phyloP scores from a whole-genome alignment of 2,797 vertebrate genomes.

The Megaceryle alcyon region DNA sequence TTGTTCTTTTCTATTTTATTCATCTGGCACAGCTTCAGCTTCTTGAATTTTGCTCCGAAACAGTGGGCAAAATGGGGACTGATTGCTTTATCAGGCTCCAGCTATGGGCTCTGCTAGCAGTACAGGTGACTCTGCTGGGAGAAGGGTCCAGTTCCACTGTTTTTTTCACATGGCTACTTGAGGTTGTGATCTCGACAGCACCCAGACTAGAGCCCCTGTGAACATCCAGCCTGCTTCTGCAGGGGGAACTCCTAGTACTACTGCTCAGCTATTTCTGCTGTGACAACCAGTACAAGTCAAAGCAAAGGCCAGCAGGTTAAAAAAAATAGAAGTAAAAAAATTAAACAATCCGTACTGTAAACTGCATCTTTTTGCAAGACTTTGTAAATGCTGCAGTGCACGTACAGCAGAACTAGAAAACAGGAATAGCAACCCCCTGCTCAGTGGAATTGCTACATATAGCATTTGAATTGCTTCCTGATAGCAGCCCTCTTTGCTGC shows the following conservation, averaged over 20 bases:
- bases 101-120: background rate
- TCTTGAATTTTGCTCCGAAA: slow-evolving; percentile 7
- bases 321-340: background rate
- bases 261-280: background rate
- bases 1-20: background rate
- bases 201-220: background rate
- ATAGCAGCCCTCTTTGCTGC: background rate
- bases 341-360: background rate
- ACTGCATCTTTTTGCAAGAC: background rate
- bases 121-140: background rate
- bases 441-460: background rate
- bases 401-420: background rate
- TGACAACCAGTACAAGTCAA: background rate
- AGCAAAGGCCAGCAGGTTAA: background rate
- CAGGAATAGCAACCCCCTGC: background rate
- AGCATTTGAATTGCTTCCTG: background rate
- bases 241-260: fast-evolving
- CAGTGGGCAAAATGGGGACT: background rate
- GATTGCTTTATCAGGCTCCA: slow-evolving; percentile 18
- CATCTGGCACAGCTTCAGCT: background rate
- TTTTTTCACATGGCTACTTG: background rate
- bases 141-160: background rate
- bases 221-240: background rate
- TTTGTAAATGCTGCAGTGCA: fast-evolving
- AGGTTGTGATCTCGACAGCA: background rate